These are phyloP conservation scores for Globia sparganii DNA, from an alignment of 2,888 invertebrate genomes.

Conservation along the genomic window DNA sequence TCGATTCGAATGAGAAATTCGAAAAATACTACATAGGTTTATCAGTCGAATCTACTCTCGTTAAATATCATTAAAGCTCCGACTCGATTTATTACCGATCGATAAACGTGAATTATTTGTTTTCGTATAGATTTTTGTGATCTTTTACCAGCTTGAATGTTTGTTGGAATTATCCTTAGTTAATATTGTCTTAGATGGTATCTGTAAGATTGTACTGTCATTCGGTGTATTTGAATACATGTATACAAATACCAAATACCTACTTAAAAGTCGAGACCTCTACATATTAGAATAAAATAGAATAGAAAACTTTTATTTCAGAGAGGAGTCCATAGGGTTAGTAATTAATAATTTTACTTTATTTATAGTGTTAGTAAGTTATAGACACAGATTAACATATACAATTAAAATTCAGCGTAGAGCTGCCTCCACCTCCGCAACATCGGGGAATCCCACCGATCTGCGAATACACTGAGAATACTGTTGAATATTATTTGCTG, in stretches of 20 bases:
- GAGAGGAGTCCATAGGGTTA: no score
- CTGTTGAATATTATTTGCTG: no score
- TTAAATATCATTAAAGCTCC: conserved; percentile 81
- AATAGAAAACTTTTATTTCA: no score
- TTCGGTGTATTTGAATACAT: conserved; percentile 3
- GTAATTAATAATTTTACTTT: no score
- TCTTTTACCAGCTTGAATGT: conserved; percentile 56
- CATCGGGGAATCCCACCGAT: no score
- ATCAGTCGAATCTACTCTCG: conserved; percentile 82
- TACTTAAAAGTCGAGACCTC: background rate
- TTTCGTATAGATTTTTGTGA: conserved; percentile 70
- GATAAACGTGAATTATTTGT: conserved; percentile 82
- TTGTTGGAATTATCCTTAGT: conserved; percentile 61
- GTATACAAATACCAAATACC: background rate
- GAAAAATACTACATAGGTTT: conserved; percentile 73
- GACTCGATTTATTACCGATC: conserved; percentile 81
- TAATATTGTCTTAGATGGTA: conserved; percentile 51
- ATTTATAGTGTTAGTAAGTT: no score
- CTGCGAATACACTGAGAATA: no score
- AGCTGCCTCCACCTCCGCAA: no score
- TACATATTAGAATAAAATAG: background rate
- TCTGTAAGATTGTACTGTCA: conserved; percentile 21
- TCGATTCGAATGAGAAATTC: conserved; percentile 73
- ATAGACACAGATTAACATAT: no score
- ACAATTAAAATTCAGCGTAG: no score